Conservation (phyloP, 1,140 invertebrate genomes). For the Eciton burchellii region DNA sequence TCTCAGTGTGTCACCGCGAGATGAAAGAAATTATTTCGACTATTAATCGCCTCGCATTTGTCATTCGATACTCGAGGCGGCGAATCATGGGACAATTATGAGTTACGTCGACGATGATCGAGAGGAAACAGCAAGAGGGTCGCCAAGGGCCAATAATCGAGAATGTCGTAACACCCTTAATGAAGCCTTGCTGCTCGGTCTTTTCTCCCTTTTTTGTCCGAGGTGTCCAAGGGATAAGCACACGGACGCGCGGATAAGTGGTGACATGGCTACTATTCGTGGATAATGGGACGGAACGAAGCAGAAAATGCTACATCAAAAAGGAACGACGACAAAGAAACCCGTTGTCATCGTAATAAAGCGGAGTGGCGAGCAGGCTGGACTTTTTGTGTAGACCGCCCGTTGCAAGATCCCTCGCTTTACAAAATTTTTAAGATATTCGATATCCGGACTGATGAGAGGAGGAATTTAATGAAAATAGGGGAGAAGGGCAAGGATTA, state of each 20-base stretch:
- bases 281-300: slow-evolving; percentile 72
- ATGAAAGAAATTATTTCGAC: slow-evolving; percentile 2
- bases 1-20: background rate
- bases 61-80: no score
- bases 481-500: background rate
- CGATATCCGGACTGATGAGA: background rate
- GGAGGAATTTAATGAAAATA: slow-evolving; percentile 1
- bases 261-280: slow-evolving; percentile 55
- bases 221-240: background rate
- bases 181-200: slow-evolving; percentile 11
- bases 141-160: slow-evolving; percentile 49
- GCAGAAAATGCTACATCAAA: slow-evolving; percentile 72
- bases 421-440: slow-evolving; percentile 44
- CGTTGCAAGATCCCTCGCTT: background rate
- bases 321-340: slow-evolving; percentile 71
- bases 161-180: slow-evolving; percentile 43
- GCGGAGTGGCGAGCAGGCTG: slow-evolving; percentile 40
- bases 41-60: no score
- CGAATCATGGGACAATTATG: background rate
- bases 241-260: slow-evolving; percentile 47
- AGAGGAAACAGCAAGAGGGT: background rate
- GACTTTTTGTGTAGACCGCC: slow-evolving; percentile 13
- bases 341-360: slow-evolving; percentile 68
- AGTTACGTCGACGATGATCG: background rate
- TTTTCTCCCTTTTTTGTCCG: background rate